phyloP scores from a whole-genome alignment of 2,797 vertebrate genomes.

The Pseudotriccus pelzelni region DNA sequence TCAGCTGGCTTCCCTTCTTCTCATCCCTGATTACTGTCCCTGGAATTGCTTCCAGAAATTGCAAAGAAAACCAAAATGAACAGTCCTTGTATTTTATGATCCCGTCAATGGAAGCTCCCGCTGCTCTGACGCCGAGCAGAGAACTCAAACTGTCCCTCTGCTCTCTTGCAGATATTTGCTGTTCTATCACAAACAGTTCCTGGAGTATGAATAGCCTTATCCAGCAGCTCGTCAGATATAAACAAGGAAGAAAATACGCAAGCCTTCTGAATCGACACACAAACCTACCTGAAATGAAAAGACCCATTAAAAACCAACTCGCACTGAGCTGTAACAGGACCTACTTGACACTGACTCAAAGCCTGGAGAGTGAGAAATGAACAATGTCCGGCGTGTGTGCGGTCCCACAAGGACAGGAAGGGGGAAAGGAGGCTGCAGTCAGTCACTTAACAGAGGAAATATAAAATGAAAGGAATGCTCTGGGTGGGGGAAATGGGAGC shows the following conservation, averaged over 20 bases:
- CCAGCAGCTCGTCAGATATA: slow-evolving; percentile 65
- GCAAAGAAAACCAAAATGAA: not conserved
- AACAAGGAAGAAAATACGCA: slow-evolving; percentile 61
- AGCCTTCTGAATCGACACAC: slow-evolving; percentile 80
- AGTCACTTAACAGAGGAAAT: slow-evolving; percentile 66
- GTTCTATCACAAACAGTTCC: slow-evolving; percentile 99
- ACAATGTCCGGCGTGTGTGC: slow-evolving; percentile 70
- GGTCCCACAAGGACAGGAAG: slow-evolving; percentile 52
- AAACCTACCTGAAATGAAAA: slow-evolving; percentile 84
- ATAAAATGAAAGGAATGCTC: slow-evolving; percentile 51
- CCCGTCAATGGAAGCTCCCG: not conserved
- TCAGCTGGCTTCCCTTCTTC: not conserved
- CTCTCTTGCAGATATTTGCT: slow-evolving; percentile 87
- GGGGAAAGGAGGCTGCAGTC: slow-evolving; percentile 70
- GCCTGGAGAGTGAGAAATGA: slow-evolving; percentile 78
- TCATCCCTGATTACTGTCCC: not conserved
- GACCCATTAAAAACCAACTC: slow-evolving; percentile 67
- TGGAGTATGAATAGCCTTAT: slow-evolving; percentile 92
- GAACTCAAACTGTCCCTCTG: slow-evolving; percentile 1
- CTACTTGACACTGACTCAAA: slow-evolving; percentile 78
- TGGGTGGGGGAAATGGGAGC: slow-evolving; percentile 65
- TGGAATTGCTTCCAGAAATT: not conserved
- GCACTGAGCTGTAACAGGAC: slow-evolving; percentile 85
- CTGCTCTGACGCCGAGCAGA: accelerated
- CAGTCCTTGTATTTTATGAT: not conserved